Evolutionary conservation across 2,113 vertebrate genomes (phyloP).

Genomic region (Fulica atra): DNA sequence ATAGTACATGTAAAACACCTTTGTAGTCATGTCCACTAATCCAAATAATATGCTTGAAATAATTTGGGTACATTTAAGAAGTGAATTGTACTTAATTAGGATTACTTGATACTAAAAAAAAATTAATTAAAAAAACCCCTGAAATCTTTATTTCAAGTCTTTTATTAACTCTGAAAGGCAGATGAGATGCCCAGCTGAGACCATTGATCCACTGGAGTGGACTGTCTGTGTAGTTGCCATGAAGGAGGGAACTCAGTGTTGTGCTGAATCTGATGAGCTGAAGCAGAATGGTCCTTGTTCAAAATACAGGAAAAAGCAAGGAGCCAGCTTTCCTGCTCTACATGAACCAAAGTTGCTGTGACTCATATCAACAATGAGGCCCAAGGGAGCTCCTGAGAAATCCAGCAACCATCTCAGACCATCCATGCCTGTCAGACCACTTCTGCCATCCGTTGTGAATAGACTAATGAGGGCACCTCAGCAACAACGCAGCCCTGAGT

Average conservation of each 20-base stretch:
- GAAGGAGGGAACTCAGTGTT: background rate
- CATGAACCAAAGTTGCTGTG: background rate
- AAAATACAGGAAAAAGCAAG: background rate
- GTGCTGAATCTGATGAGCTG: background rate
- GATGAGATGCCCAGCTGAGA: background rate
- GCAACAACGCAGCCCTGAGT: background rate
- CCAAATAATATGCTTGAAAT: background rate
- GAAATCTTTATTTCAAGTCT: background rate
- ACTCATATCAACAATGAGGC: background rate
- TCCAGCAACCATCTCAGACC: background rate
- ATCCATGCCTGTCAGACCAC: background rate
- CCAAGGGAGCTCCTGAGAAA: background rate
- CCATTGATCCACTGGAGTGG: background rate
- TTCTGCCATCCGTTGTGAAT: background rate
- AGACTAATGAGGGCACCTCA: background rate
- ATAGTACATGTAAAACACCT: background rate
- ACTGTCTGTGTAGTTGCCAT: background rate
- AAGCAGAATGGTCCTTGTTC: background rate
- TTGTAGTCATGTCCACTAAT: background rate
- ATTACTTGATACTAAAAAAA: background rate
- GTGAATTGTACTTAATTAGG: background rate
- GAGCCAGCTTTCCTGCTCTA: background rate
- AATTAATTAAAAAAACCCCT: background rate
- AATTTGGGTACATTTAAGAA: background rate
- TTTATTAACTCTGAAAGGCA: background rate